phyloP scores from a whole-genome alignment of 1,140 invertebrate genomes.

The Oscheius sp. region DNA sequence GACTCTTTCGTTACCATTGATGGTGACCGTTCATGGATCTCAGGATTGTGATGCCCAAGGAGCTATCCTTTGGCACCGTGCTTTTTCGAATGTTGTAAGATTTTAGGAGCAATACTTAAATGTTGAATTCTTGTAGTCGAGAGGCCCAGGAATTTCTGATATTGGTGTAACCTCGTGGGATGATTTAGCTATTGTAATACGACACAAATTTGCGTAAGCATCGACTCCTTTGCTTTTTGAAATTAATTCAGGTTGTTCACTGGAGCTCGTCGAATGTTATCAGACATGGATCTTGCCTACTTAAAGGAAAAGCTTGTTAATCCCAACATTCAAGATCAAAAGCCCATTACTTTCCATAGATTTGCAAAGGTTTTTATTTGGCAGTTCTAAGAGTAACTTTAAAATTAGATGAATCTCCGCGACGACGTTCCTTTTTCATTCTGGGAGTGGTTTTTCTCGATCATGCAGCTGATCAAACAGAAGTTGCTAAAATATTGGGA shows the following conservation, averaged over 20 bases:
- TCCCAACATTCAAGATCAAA: constrained; percentile 46
- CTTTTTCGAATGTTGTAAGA: constrained; percentile 57
- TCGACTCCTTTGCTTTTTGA: not conserved
- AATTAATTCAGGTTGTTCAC: constrained; percentile 54
- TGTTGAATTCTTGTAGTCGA: constrained; percentile 9
- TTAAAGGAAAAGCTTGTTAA: constrained; percentile 54
- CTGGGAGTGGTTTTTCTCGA: constrained; percentile 61
- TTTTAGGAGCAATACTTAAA: constrained; percentile 16
- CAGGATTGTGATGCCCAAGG: constrained; percentile 61
- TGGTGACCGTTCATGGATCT: constrained; percentile 61
- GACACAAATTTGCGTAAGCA: constrained; percentile 20
- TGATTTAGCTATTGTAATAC: constrained; percentile 16
- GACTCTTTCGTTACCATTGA: constrained; percentile 58
- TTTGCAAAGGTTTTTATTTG: constrained; percentile 53
- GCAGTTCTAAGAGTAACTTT: constrained; percentile 4
- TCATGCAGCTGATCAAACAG: constrained; percentile 61
- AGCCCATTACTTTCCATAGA: constrained; percentile 59
- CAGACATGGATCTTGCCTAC: constrained; percentile 52
- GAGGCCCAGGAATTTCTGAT: constrained; percentile 37
- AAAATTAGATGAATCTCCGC: constrained; percentile 55
- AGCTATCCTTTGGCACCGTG: constrained; percentile 59
- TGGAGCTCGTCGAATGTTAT: constrained; percentile 52
- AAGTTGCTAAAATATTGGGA: constrained; percentile 61
- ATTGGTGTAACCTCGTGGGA: constrained; percentile 50
- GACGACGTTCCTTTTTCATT: constrained; percentile 59